phyloP scores from a whole-genome alignment of 2,113 vertebrate species.

The Syrrhaptes paradoxus region DNA sequence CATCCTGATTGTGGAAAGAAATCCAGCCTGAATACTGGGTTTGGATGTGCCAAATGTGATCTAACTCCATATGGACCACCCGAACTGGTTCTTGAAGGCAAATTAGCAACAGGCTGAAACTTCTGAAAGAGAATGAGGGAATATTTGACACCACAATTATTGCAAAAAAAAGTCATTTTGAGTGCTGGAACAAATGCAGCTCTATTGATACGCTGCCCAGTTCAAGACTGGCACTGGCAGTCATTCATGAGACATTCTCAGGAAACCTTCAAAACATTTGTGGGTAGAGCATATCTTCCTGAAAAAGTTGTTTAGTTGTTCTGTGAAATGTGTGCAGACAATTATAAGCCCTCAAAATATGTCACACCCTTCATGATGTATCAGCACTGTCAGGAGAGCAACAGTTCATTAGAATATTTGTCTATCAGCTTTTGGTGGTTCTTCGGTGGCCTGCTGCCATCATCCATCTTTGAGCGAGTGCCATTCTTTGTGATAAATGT shows the following conservation, averaged over 20 bases:
- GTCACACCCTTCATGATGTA: conserved; percentile 42
- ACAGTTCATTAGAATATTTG: conserved; percentile 52
- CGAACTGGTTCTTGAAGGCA: not conserved
- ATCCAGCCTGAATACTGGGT: not conserved
- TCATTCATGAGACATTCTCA: conserved; percentile 20
- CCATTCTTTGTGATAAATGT: not conserved
- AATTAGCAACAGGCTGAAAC: not conserved
- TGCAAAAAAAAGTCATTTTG: not conserved
- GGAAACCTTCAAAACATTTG: conserved; percentile 66
- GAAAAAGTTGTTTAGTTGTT: conserved; percentile 19
- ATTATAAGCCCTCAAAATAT: conserved; percentile 34
- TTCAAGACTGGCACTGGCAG: conserved; percentile 21
- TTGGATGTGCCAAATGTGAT: not conserved
- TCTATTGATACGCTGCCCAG: not conserved
- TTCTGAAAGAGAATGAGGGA: not conserved
- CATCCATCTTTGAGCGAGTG: conserved; percentile 10
- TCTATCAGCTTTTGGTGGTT: conserved; percentile 46
- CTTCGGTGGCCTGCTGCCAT: conserved; percentile 31
- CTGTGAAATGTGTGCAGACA: conserved; percentile 58
- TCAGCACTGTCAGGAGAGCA: conserved; percentile 57
- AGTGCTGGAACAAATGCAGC: not conserved
- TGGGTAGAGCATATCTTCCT: conserved; percentile 10
- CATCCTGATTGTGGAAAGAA: not conserved
- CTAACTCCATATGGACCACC: not conserved
- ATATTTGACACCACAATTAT: not conserved